Evolutionary conservation across 2,113 vertebrate species (phyloP).

Genomic region (Calyptommatus sinebrachiatus): DNA sequence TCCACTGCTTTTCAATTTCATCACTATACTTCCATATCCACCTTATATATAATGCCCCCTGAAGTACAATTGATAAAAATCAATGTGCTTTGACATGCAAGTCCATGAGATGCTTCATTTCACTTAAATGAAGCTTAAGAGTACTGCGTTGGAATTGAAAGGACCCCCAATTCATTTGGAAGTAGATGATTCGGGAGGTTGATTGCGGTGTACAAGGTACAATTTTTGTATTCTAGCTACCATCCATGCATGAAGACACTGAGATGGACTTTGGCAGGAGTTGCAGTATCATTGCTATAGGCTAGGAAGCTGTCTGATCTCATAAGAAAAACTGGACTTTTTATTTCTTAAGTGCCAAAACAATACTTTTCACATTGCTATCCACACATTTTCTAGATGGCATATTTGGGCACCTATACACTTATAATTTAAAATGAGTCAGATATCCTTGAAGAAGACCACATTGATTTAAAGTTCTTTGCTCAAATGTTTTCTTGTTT

Average conservation of each 20-base stretch:
- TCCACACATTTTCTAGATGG: constrained; percentile 11
- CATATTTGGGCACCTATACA: neutral
- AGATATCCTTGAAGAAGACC: neutral
- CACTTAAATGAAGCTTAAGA: neutral
- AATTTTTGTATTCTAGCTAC: neutral
- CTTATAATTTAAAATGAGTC: neutral
- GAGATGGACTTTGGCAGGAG: constrained; percentile 13
- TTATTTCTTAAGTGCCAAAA: constrained; percentile 8
- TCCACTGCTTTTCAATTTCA: neutral
- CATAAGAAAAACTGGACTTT: constrained; percentile 17
- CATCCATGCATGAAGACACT: constrained; percentile 6
- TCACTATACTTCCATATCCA: neutral
- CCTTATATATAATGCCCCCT: neutral
- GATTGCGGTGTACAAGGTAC: neutral
- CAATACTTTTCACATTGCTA: neutral
- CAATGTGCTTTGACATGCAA: neutral
- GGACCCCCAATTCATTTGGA: neutral
- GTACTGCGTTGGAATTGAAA: neutral
- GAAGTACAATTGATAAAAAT: neutral
- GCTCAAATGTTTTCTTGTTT: neutral
- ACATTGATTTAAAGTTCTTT: neutral
- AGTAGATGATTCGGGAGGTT: neutral
- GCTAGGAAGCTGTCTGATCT: constrained; percentile 22
- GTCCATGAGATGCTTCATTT: neutral
- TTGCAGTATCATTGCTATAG: neutral